phyloP scores from a whole-genome alignment of 1,140 invertebrate species.

The Pectinophora gossypiella region DNA sequence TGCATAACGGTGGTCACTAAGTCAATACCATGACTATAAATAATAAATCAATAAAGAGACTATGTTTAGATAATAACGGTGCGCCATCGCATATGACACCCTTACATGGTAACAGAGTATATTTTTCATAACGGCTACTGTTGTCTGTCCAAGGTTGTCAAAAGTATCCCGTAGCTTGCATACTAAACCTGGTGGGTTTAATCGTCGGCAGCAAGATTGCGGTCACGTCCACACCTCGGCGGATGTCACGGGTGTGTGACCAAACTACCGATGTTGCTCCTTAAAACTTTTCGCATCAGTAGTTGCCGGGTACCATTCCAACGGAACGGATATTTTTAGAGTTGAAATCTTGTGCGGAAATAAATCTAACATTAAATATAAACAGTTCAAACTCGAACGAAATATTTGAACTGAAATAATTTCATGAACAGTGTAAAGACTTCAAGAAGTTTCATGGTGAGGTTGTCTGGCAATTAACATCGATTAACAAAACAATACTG shows the following conservation, averaged over 20 bases:
- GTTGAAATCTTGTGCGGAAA: background rate
- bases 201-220: conserved; percentile 32
- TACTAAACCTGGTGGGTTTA: conserved; percentile 36
- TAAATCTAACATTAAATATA: background rate
- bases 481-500: no score
- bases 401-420: background rate
- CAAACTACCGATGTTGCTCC: conserved; percentile 42
- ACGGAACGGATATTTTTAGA: conserved; percentile 32
- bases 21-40: background rate
- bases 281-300: conserved; percentile 26
- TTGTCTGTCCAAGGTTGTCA: conserved; percentile 40
- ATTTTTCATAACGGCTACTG: conserved; percentile 54
- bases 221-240: conserved; percentile 55
- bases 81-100: background rate
- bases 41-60: conserved; percentile 12
- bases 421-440: background rate
- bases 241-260: conserved; percentile 58
- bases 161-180: conserved; percentile 29
- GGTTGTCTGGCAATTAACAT: no score
- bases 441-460: no score
- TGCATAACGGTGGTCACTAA: background rate
- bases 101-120: conserved; percentile 8
- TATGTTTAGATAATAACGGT: conserved; percentile 23
- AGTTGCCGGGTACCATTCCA: conserved; percentile 41
- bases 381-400: background rate